Evolutionary conservation across 2,113 vertebrate species (phyloP).

Genomic region (Lycocorax pyrrhopterus): DNA sequence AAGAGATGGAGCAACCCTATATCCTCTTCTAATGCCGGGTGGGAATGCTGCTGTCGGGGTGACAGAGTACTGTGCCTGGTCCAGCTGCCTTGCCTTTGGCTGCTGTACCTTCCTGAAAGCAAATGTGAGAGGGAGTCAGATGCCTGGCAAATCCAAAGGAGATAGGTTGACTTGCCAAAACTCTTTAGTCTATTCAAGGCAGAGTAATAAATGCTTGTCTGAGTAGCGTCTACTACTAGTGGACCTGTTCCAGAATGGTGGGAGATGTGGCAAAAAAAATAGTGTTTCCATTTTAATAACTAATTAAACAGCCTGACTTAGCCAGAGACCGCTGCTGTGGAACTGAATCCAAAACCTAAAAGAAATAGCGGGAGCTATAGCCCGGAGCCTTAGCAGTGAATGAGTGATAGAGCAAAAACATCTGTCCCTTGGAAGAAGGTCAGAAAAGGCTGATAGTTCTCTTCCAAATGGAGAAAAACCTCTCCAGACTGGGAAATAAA

Average conservation of each 20-base stretch:
- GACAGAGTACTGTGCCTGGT: not conserved
- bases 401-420: not conserved
- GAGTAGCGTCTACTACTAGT: slow-evolving; percentile 25
- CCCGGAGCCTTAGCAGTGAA: not conserved
- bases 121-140: not conserved
- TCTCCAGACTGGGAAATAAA: not conserved
- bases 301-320: slow-evolving; percentile 44
- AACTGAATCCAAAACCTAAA: slow-evolving; percentile 3
- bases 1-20: not conserved
- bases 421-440: slow-evolving; percentile 25
- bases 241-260: slow-evolving; percentile 30
- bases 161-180: slow-evolving; percentile 15
- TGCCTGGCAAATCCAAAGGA: not conserved
- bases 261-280: slow-evolving; percentile 4
- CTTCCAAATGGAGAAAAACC: slow-evolving; percentile 1
- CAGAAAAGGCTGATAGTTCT: slow-evolving; percentile 12
- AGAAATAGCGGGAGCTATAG: not conserved
- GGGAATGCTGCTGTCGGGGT: accelerated
- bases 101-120: not conserved
- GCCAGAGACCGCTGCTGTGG: not conserved
- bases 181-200: not conserved
- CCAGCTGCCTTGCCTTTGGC: not conserved
- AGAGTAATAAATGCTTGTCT: not conserved
- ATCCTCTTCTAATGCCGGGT: not conserved
- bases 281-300: slow-evolving; percentile 19